These are phyloP conservation scores for Caenorhabditis sp. DNA, from an alignment of 2,888 invertebrate genomes.

Conservation along the genomic window DNA sequence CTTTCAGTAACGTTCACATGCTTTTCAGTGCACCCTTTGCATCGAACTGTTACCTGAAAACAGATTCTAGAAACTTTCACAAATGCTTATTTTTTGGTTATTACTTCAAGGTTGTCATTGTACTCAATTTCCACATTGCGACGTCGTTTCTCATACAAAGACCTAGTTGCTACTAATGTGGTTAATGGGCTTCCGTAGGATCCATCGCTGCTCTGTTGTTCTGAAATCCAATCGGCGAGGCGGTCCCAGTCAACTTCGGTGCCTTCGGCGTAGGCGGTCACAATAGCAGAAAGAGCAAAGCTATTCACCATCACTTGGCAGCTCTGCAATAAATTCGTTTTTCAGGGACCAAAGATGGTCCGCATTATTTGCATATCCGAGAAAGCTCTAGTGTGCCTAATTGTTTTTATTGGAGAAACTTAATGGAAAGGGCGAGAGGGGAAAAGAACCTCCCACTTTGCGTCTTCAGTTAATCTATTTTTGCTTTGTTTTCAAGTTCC, in stretches of 20 bases:
- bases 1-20: conserved; percentile 62
- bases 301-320: conserved; percentile 68
- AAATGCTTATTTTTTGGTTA: neutral
- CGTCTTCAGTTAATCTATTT: conserved; percentile 23
- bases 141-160: conserved; percentile 69
- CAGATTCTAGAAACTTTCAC: neutral
- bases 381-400: conserved; percentile 13
- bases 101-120: conserved; percentile 50
- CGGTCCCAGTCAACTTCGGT: conserved; percentile 70
- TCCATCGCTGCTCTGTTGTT: conserved; percentile 70
- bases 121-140: conserved; percentile 48
- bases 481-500: conserved; percentile 27
- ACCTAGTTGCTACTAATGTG: conserved; percentile 62
- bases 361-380: conserved; percentile 2
- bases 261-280: conserved; percentile 58
- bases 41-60: conserved; percentile 56
- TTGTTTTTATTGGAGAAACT: conserved; percentile 33
- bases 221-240: conserved; percentile 76
- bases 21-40: conserved; percentile 50
- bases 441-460: neutral
- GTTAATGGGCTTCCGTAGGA: conserved; percentile 72
- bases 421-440: neutral
- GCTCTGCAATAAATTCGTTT: conserved; percentile 54
- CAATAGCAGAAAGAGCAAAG: conserved; percentile 65
- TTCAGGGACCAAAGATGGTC: neutral